phyloP scores from a whole-genome alignment of 2,797 vertebrate genomes.

The Bradypus variegatus region DNA sequence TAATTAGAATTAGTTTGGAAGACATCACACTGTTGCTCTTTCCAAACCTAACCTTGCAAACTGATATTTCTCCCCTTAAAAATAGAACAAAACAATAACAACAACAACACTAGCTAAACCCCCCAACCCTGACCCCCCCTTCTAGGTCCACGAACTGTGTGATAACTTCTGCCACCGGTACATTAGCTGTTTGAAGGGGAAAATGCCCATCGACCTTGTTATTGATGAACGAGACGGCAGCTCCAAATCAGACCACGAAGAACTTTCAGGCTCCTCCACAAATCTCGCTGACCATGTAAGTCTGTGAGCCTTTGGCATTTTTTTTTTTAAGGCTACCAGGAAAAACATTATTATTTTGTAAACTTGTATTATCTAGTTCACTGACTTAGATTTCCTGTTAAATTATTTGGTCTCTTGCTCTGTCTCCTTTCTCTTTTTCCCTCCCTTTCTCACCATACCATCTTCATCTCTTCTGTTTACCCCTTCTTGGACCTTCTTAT shows the following conservation, averaged over 20 bases:
- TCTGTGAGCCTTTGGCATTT: constrained; percentile 59
- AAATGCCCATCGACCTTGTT: constrained; percentile 99
- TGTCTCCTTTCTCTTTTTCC: not conserved
- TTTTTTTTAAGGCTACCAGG: constrained; percentile 10
- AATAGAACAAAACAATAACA: constrained; percentile 49
- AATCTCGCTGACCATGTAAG: constrained; percentile 99
- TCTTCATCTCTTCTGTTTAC: not conserved
- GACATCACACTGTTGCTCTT: constrained; percentile 74
- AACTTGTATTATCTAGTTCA: constrained; percentile 39
- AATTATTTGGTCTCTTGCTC: constrained; percentile 1
- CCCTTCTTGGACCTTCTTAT: not conserved
- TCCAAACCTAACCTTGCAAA: constrained; percentile 65
- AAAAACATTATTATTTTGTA: not conserved
- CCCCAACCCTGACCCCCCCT: constrained; percentile 39
- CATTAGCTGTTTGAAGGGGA: constrained; percentile 99
- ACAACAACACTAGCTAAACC: constrained; percentile 36
- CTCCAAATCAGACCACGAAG: constrained; percentile 98
- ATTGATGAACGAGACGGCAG: constrained; percentile 99
- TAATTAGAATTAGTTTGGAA: constrained; percentile 87
- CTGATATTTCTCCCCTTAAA: constrained; percentile 62
- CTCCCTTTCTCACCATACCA: constrained; percentile 25
- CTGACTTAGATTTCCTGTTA: constrained; percentile 28
- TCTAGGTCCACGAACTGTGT: constrained; percentile 97
- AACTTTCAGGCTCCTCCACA: constrained; percentile 98
- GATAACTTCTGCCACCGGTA: constrained; percentile 99